phyloP scores from a whole-genome alignment of 2,888 invertebrate species.

The Diogma glabrata region DNA sequence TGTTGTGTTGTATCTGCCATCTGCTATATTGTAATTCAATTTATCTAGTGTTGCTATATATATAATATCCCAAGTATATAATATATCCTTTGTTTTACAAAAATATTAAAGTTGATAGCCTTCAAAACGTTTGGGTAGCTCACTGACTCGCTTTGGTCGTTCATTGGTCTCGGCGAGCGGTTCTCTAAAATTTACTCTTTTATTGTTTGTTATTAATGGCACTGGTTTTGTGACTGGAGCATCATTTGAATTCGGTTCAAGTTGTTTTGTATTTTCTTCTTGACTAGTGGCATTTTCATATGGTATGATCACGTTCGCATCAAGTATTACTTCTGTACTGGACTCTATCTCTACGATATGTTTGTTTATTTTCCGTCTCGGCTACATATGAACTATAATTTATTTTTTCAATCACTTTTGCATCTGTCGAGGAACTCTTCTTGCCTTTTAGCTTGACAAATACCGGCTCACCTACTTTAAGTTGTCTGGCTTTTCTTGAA shows the following conservation, averaged over 20 bases:
- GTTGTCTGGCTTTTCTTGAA: background rate
- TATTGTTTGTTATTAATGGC: background rate
- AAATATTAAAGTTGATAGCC: background rate
- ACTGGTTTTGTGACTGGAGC: background rate
- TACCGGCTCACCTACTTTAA: background rate
- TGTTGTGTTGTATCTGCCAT: too few species aligned
- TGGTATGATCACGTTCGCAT: background rate
- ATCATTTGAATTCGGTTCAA: background rate
- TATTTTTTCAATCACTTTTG: background rate
- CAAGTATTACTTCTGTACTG: background rate
- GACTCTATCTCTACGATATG: background rate
- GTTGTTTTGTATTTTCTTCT: background rate
- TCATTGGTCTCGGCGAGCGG: background rate
- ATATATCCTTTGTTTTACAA: background rate
- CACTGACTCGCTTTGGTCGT: background rate
- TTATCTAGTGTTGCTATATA: too few species aligned
- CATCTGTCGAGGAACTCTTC: background rate
- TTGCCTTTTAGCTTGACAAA: background rate
- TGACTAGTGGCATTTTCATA: background rate
- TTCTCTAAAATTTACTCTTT: background rate
- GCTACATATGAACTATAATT: background rate
- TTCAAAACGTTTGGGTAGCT: background rate
- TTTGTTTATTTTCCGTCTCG: background rate
- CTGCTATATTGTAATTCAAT: too few species aligned
- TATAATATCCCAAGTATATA: too few species aligned